These are phyloP conservation scores for Masticophis lateralis DNA, from an alignment of 2,797 vertebrate species.

Conservation along the genomic window DNA sequence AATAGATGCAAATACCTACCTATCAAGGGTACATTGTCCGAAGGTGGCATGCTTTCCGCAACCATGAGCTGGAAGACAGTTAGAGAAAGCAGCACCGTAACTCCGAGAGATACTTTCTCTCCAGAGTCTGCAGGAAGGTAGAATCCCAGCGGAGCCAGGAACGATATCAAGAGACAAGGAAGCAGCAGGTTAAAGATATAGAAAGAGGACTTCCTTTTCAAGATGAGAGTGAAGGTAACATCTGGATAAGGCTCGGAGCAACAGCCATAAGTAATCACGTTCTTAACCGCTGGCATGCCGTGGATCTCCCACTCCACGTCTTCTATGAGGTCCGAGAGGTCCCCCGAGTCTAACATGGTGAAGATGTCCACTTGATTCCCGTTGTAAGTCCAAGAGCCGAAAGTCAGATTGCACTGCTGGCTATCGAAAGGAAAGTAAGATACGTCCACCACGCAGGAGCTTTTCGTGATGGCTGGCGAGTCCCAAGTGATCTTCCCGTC, in stretches of 20 bases:
- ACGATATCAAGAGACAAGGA: conserved; percentile 95
- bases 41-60: conserved; percentile 98
- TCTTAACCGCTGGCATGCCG: conserved; percentile 93
- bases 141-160: conserved; percentile 93
- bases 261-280: conserved; percentile 93
- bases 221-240: conserved; percentile 90
- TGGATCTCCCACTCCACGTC: conserved; percentile 98
- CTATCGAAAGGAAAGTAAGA: conserved; percentile 95
- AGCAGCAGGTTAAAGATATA: conserved; percentile 96
- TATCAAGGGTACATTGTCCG: conserved; percentile 94
- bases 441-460: conserved; percentile 93
- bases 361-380: conserved; percentile 95
- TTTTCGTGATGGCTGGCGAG: conserved; percentile 93
- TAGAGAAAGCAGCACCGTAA: conserved; percentile 92
- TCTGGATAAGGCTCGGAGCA: conserved; percentile 97
- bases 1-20: conserved; percentile 71
- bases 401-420: conserved; percentile 95
- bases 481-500: conserved; percentile 96
- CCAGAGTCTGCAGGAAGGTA: conserved; percentile 96
- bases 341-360: conserved; percentile 85
- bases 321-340: conserved; percentile 93
- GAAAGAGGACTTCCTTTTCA: conserved; percentile 94
- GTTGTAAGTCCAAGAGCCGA: conserved; percentile 98
- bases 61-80: conserved; percentile 98
- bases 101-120: conserved; percentile 94